Evolutionary conservation across 37 sponge, comb jelly and placozoan species (phyloP).

Genomic region (Oopsacas minuta): DNA sequence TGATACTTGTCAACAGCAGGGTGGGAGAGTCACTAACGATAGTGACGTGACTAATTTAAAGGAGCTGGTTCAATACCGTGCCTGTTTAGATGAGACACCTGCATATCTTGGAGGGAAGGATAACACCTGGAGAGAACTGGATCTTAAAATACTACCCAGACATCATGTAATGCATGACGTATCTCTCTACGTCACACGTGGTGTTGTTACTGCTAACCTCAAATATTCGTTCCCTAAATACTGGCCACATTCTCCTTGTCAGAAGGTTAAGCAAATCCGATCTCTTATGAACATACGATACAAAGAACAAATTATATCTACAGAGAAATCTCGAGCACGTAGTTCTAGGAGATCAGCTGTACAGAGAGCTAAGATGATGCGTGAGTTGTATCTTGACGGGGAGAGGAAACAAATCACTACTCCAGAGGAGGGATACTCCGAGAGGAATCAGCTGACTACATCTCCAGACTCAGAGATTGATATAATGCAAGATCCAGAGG

Average conservation of each 20-base stretch:
- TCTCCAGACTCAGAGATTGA: neutral
- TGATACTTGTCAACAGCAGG: slow-evolving; percentile 61
- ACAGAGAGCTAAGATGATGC: neutral
- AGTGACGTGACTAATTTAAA: slow-evolving; percentile 73
- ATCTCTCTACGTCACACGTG: neutral
- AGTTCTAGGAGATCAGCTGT: neutral
- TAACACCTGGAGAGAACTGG: slow-evolving; percentile 75
- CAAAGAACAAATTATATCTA: neutral
- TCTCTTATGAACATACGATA: neutral
- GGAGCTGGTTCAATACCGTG: slow-evolving; percentile 41
- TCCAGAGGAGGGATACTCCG: neutral
- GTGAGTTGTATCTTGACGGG: neutral
- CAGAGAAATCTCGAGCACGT: neutral
- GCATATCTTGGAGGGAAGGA: slow-evolving; percentile 79
- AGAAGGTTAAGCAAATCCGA: slow-evolving; percentile 16
- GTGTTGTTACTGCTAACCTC: neutral
- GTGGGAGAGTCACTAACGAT: slow-evolving; percentile 49
- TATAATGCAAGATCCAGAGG: neutral
- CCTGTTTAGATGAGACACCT: slow-evolving; percentile 76
- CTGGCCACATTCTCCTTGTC: slow-evolving; percentile 15
- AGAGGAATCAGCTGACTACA: neutral
- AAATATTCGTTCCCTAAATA: neutral
- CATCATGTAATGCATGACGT: slow-evolving; percentile 2
- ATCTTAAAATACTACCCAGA: slow-evolving; percentile 29
- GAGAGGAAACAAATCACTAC: neutral